These are phyloP conservation scores for Drosophila algonquin DNA, from an alignment of 2,888 invertebrate species.

Conservation along the genomic window DNA sequence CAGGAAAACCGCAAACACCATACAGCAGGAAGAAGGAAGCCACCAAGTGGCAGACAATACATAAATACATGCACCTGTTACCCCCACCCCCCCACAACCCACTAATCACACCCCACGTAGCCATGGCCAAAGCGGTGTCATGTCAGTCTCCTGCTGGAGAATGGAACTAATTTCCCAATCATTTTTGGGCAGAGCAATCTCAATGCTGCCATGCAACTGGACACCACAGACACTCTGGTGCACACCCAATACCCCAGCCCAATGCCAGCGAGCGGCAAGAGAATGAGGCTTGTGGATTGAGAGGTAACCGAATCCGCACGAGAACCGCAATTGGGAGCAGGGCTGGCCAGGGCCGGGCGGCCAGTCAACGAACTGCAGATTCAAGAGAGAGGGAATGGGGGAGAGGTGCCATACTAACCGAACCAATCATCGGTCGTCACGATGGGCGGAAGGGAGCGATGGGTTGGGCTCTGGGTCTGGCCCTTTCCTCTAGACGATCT, in stretches of 20 bases:
- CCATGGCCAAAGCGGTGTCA: too few species aligned
- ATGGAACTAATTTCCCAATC: slow-evolving; percentile 7
- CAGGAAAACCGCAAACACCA: slow-evolving; percentile 65
- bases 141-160: slow-evolving; percentile 1
- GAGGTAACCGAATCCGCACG: slow-evolving; percentile 61
- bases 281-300: slow-evolving; percentile 48
- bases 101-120: slow-evolving; percentile 23
- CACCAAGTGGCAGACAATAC: slow-evolving; percentile 25
- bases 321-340: slow-evolving; percentile 58
- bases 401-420: slow-evolving; percentile 70
- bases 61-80: slow-evolving; percentile 21
- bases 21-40: slow-evolving; percentile 46
- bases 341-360: slow-evolving; percentile 41
- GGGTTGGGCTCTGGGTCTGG: slow-evolving; percentile 32
- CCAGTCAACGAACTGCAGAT: neutral
- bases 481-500: slow-evolving; percentile 40
- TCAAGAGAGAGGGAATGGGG: neutral
- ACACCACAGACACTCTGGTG: slow-evolving; percentile 14
- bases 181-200: neutral
- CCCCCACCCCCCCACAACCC: neutral
- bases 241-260: slow-evolving; percentile 56
- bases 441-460: slow-evolving; percentile 53
- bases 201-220: slow-evolving; percentile 17
- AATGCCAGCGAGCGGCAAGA: slow-evolving; percentile 61
- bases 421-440: slow-evolving; percentile 77